Percentiles rank a stretch among this genome's conserved stretches.
Conservation (phyloP, 2,113 vertebrate genomes). For the Malurus alboscapulatus region DNA sequence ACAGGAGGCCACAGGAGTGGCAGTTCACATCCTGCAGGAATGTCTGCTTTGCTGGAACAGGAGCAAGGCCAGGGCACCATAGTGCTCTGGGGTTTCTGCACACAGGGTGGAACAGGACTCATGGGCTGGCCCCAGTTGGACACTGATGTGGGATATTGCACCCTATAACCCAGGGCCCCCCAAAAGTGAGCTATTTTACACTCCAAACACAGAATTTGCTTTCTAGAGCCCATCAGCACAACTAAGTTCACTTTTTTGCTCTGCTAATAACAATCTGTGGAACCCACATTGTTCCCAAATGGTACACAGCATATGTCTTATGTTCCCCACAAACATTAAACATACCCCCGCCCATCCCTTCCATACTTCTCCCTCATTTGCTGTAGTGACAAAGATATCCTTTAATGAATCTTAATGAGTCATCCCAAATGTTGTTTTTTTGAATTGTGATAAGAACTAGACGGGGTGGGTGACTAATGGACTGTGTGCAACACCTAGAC, state of each 20-base stretch:
- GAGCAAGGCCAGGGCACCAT: background rate
- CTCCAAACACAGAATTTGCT: background rate
- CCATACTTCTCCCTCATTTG: conserved; percentile 18
- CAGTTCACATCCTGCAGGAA: background rate
- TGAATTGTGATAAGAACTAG: conserved; percentile 36
- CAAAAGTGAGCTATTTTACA: background rate
- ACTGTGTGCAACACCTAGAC: conserved; percentile 54
- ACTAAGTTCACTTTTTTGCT: background rate
- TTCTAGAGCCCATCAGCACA: background rate
- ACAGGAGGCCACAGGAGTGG: background rate
- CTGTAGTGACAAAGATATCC: conserved; percentile 17
- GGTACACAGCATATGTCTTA: background rate
- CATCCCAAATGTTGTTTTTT: conserved; percentile 43
- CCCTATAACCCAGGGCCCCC: background rate
- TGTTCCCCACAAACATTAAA: conserved; percentile 23
- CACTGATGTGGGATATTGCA: background rate
- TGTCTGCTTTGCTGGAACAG: background rate
- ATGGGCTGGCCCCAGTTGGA: background rate
- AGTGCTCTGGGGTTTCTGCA: background rate
- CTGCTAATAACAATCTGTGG: background rate
- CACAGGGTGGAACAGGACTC: background rate
- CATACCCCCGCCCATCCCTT: background rate
- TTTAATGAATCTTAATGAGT: conserved; percentile 56
- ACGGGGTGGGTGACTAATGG: conserved; percentile 50
- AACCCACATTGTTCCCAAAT: background rate